Conservation (phyloP, 2,797 vertebrate genomes). For the Bovichtus diacanthus region DNA sequence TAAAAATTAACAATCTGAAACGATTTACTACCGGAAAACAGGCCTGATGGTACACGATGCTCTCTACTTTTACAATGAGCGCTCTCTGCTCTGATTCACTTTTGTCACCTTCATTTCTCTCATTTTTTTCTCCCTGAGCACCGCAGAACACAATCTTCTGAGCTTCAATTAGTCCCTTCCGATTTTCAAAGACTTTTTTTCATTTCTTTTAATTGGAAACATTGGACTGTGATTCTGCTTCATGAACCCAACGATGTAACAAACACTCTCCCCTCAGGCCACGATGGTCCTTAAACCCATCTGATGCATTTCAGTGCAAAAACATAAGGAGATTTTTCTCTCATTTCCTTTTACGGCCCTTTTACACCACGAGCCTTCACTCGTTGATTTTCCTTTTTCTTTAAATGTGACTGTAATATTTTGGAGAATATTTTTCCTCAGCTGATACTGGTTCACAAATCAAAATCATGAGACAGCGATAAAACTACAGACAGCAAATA, state of each 20-base stretch:
- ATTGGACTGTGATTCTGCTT: constrained; percentile 46
- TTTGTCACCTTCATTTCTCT: constrained; percentile 39
- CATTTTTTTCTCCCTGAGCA: constrained; percentile 25
- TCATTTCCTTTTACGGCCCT: constrained; percentile 2
- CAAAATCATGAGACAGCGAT: constrained; percentile 37
- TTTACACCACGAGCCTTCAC: background rate
- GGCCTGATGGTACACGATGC: background rate
- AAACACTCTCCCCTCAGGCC: constrained; percentile 18
- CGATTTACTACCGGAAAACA: constrained; percentile 22
- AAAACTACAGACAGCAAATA: constrained; percentile 37
- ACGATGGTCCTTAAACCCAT: constrained; percentile 17
- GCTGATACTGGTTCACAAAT: constrained; percentile 22
- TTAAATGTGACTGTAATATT: constrained; percentile 7
- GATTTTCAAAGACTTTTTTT: constrained; percentile 47
- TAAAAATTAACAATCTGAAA: constrained; percentile 45
- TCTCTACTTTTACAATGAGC: constrained; percentile 11
- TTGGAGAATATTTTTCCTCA: constrained; percentile 13
- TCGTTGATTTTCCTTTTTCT: background rate
- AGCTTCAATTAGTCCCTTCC: constrained; percentile 50
- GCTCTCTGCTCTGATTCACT: constrained; percentile 37
- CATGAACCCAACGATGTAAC: constrained; percentile 29
- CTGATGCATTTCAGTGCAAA: constrained; percentile 9
- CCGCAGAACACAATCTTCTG: constrained; percentile 44
- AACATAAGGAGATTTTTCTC: background rate
- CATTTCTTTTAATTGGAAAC: constrained; percentile 39